A percentile compares a stretch with the other conserved stretches of the same genome.
These are phyloP conservation scores for Thunnus maccoyii DNA, from an alignment of 2,113 vertebrate genomes.

Conservation along the genomic window DNA sequence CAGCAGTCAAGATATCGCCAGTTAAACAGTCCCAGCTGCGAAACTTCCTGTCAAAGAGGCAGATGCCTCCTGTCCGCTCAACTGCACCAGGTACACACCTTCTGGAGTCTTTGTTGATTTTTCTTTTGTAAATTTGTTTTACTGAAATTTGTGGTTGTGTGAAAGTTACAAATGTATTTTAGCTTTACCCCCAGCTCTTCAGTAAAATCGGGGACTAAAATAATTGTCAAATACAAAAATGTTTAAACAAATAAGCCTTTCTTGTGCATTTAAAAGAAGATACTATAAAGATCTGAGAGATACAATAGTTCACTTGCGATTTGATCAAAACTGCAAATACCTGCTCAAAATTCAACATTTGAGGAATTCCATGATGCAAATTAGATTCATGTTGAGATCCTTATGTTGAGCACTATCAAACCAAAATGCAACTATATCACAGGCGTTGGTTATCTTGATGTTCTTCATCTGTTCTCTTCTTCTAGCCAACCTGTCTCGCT, in stretches of 20 bases:
- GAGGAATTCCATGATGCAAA: neutral
- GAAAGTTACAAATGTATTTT: neutral
- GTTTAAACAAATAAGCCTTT: too few species aligned
- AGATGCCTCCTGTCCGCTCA: slow-evolving; percentile 93
- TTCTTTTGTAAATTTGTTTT: neutral
- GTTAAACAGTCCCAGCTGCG: slow-evolving; percentile 93
- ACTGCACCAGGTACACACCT: slow-evolving; percentile 93
- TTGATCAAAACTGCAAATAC: neutral
- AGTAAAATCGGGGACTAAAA: neutral
- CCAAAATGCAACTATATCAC: neutral
- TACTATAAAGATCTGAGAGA: too few species aligned
- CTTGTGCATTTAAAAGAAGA: too few species aligned
- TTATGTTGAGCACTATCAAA: too few species aligned
- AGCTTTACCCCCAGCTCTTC: neutral
- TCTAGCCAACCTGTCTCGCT: slow-evolving; percentile 92
- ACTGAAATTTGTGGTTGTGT: neutral
- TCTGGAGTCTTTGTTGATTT: neutral
- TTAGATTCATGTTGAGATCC: neutral
- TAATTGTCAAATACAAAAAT: neutral
- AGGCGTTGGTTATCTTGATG: neutral
- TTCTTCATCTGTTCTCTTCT: slow-evolving; percentile 10
- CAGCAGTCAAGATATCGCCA: slow-evolving; percentile 90
- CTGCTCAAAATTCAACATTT: neutral
- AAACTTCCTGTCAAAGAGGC: slow-evolving; percentile 95
- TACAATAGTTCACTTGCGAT: too few species aligned